Percentiles rank a stretch among this genome's conserved stretches.
Conservation (phyloP, 2,888 invertebrate genomes). For the Epistrophe eligans region DNA sequence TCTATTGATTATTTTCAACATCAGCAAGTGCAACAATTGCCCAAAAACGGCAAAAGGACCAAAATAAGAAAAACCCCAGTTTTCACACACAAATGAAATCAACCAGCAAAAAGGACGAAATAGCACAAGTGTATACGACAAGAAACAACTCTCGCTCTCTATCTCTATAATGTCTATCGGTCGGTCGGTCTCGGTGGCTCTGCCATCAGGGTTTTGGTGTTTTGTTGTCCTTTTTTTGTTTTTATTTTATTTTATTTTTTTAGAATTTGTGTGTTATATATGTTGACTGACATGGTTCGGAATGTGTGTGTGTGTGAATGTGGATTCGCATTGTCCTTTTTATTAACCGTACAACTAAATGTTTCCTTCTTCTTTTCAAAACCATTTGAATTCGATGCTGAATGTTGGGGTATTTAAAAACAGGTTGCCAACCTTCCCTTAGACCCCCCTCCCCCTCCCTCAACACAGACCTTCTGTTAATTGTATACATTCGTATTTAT, state of each 20-base stretch:
- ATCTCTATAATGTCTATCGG: not conserved
- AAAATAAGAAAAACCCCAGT: constrained; percentile 56
- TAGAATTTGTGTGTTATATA: constrained; percentile 12
- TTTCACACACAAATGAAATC: constrained; percentile 70
- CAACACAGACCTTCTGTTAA: not conserved
- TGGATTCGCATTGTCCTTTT: constrained; percentile 68
- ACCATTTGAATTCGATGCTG: constrained; percentile 60
- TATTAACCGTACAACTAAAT: constrained; percentile 61
- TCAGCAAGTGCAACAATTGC: constrained; percentile 72
- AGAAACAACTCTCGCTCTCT: constrained; percentile 73
- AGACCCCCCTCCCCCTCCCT: not conserved
- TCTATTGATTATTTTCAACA: constrained; percentile 74
- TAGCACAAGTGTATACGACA: constrained; percentile 29
- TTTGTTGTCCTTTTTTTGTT: constrained; percentile 51
- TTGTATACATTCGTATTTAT: constrained; percentile 2
- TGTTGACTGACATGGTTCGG: constrained; percentile 32
- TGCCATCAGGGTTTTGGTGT: constrained; percentile 36
- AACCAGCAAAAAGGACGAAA: constrained; percentile 73
- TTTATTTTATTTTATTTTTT: constrained; percentile 35
- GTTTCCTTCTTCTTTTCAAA: constrained; percentile 33
- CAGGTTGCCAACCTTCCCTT: constrained; percentile 4
- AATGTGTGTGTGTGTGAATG: constrained; percentile 42
- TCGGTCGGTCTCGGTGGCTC: not conserved
- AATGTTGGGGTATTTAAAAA: constrained; percentile 62
- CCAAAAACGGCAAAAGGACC: constrained; percentile 58